phyloP scores from a whole-genome alignment of 2,797 vertebrate species.

The Neosilurus hyrtlii region DNA sequence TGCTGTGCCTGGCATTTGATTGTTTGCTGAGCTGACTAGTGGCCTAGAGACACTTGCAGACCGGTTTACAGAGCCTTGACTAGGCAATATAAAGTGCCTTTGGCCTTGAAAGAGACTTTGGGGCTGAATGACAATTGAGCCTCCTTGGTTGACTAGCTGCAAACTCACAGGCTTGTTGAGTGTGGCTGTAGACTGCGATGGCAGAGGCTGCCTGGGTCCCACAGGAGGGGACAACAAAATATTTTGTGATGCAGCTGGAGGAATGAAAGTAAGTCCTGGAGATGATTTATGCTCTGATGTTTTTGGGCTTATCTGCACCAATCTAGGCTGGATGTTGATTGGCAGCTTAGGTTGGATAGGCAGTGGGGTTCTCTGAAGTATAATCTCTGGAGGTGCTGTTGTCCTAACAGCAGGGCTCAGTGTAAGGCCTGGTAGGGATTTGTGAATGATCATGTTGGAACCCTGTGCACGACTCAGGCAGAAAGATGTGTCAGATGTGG shows the following conservation, averaged over 20 bases:
- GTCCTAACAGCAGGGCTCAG: conserved; percentile 65
- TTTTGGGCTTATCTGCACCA: conserved; percentile 80
- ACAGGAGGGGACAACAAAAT: conserved; percentile 68
- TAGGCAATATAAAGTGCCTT: conserved; percentile 77
- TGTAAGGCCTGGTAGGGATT: conserved; percentile 65
- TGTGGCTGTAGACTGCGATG: conserved; percentile 53
- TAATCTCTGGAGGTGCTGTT: conserved; percentile 62
- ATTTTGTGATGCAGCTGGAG: conserved; percentile 68
- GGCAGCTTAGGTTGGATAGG: conserved; percentile 78
- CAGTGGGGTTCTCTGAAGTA: conserved; percentile 70
- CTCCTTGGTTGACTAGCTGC: conserved; percentile 76
- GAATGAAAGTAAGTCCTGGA: conserved; percentile 70
- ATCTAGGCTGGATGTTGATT: conserved; percentile 76
- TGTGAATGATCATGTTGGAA: conserved; percentile 75
- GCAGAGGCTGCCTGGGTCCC: conserved; percentile 62
- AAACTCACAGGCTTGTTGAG: conserved; percentile 74
- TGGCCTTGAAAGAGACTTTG: conserved; percentile 78
- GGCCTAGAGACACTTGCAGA: conserved; percentile 59
- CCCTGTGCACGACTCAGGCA: conserved; percentile 72
- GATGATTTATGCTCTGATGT: conserved; percentile 69
- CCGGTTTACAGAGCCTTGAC: conserved; percentile 72
- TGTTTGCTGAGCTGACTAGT: conserved; percentile 63
- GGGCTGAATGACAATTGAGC: conserved; percentile 78
- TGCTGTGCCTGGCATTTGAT: conserved; percentile 59
- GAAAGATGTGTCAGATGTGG: conserved; percentile 69